Evolutionary conservation across 1,140 invertebrate species (phyloP).

Genomic region (Penaeus chinensis): DNA sequence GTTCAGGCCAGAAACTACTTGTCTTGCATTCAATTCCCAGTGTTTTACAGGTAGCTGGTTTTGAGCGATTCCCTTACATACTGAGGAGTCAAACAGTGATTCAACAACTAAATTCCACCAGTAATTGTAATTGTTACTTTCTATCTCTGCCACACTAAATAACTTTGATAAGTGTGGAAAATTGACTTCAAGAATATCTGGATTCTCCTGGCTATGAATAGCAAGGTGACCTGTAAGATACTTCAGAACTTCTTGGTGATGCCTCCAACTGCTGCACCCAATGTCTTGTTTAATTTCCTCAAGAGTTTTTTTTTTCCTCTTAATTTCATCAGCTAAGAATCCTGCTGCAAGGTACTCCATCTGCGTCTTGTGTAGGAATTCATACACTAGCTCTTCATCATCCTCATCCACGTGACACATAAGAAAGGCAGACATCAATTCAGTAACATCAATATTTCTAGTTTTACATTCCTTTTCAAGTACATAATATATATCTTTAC

Average conservation of each 20-base stretch:
- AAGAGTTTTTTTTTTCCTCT: neutral
- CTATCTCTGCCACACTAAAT: neutral
- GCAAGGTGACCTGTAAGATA: slow-evolving; percentile 27
- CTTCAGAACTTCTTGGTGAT: slow-evolving; percentile 20
- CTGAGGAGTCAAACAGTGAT: neutral
- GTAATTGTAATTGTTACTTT: neutral
- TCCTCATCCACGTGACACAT: slow-evolving; percentile 17
- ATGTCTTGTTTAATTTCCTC: neutral
- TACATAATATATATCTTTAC: neutral
- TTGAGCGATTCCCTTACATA: neutral
- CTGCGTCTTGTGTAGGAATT: slow-evolving; percentile 45
- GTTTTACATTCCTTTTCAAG: slow-evolving; percentile 24
- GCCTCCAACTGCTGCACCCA: neutral
- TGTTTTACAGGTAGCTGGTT: neutral
- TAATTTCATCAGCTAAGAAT: slow-evolving; percentile 20
- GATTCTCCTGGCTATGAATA: neutral
- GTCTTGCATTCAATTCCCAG: neutral
- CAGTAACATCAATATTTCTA: neutral
- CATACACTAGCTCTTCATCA: neutral
- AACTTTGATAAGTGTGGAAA: neutral
- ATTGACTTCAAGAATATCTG: neutral
- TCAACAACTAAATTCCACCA: slow-evolving; percentile 35
- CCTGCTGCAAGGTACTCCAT: slow-evolving; percentile 44
- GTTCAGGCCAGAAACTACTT: slow-evolving; percentile 24
- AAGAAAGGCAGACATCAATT: slow-evolving; percentile 46